phyloP scores from a whole-genome alignment of 1,140 invertebrate species.

The Pteromalus puparum region DNA sequence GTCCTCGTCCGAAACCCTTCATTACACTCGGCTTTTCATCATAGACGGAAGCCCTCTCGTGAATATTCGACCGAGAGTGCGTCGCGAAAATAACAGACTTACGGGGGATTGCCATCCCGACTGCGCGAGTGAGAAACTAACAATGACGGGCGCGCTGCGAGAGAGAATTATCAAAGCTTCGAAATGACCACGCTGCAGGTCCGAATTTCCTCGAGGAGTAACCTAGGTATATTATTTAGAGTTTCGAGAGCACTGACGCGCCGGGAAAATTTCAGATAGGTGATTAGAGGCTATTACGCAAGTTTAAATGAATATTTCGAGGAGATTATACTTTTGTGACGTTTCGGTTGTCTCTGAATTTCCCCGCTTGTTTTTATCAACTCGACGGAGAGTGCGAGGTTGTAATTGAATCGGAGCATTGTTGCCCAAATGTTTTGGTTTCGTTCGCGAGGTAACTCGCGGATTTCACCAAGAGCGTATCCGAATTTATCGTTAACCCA shows the following conservation, averaged over 20 bases:
- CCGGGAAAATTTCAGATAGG: not conserved
- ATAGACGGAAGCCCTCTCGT: not conserved
- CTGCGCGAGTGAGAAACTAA: constrained; percentile 12
- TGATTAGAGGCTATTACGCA: not conserved
- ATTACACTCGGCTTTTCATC: not conserved
- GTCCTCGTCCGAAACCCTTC: not conserved
- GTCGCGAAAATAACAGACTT: constrained; percentile 12
- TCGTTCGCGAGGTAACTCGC: no score
- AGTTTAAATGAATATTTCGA: constrained; percentile 22
- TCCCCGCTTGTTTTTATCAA: not conserved
- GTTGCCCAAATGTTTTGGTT: no score
- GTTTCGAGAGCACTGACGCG: not conserved
- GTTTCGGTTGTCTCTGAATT: not conserved
- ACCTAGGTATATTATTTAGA: not conserved
- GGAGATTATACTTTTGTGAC: constrained; percentile 4
- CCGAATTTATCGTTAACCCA: no score
- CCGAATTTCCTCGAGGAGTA: not conserved
- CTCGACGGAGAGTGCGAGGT: no score
- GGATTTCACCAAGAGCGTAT: no score
- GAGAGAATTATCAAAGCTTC: constrained; percentile 5
- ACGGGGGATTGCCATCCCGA: not conserved
- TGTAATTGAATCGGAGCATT: no score
- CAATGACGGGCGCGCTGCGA: not conserved
- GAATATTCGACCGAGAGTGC: constrained; percentile 2
- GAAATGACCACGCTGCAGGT: not conserved